A percentile compares a stretch with the other conserved stretches of the same genome.
Conservation (phyloP, 2,797 vertebrate species). For the Anguilla pacifica region DNA sequence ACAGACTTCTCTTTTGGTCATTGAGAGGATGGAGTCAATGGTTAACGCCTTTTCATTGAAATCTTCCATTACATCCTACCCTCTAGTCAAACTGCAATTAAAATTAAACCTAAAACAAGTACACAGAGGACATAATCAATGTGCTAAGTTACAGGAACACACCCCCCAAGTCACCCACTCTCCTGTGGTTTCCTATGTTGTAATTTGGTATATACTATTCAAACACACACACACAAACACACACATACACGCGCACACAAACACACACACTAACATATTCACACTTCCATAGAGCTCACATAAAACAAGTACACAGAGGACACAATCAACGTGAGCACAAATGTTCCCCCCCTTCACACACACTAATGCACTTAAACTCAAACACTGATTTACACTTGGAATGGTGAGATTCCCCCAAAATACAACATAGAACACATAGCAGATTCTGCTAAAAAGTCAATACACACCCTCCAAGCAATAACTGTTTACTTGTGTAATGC, state of each 20-base stretch:
- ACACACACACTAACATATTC: background rate
- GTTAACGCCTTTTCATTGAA: conserved; percentile 14
- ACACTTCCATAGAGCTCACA: background rate
- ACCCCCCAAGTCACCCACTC: too few relatives aligned
- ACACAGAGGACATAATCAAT: background rate
- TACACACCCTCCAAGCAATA: background rate
- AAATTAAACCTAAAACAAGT: conserved; percentile 20
- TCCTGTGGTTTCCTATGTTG: too few relatives aligned
- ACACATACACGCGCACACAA: too few relatives aligned
- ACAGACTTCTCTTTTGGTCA: background rate
- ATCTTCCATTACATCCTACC: background rate
- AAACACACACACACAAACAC: too few relatives aligned
- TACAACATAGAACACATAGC: background rate
- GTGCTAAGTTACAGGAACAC: background rate
- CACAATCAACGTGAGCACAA: too few relatives aligned
- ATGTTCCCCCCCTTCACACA: too few relatives aligned
- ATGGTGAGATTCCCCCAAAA: background rate
- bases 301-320: background rate
- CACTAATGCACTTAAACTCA: too few relatives aligned
- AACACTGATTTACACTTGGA: too few relatives aligned
- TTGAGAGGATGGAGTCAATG: background rate
- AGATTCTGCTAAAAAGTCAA: background rate
- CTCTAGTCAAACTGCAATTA: conserved; percentile 22
- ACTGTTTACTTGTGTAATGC: too few relatives aligned
- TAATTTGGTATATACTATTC: too few relatives aligned